phyloP scores from a whole-genome alignment of 1,140 invertebrate species.

The Lasaia peninsularis region DNA sequence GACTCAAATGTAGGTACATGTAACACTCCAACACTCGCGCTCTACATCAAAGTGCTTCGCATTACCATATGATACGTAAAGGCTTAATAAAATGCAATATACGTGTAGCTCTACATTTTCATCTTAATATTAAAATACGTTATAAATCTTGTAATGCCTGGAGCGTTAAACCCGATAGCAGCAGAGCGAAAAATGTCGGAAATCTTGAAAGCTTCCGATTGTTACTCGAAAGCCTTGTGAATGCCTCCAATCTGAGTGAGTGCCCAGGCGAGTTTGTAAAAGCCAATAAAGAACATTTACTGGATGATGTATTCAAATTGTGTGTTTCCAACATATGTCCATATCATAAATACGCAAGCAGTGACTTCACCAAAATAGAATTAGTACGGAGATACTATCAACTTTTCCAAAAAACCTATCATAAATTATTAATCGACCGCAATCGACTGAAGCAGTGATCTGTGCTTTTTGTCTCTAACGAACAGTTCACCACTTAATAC shows the following conservation, averaged over 20 bases:
- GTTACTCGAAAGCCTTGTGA: conserved; percentile 26
- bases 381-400: no score
- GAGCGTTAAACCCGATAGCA: conserved; percentile 21
- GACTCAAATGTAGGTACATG: no score
- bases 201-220: conserved; percentile 48
- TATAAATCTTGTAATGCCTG: conserved; percentile 12
- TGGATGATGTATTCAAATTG: conserved; percentile 1
- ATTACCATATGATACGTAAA: neutral
- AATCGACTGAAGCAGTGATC: no score
- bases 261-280: conserved; percentile 7
- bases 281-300: conserved; percentile 4
- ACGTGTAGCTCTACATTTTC: neutral
- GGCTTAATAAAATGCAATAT: neutral
- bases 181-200: conserved; percentile 36
- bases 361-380: no score
- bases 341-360: no score
- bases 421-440: no score
- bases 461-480: no score
- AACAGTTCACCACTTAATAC: no score
- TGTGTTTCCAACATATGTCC: neutral
- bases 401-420: no score
- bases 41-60: neutral
- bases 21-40: no score
- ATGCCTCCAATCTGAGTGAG: conserved; percentile 33
- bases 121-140: conserved; percentile 14